These are phyloP conservation scores for Crenuchus spilurus DNA, from an alignment of 2,797 vertebrate species.

Conservation along the genomic window DNA sequence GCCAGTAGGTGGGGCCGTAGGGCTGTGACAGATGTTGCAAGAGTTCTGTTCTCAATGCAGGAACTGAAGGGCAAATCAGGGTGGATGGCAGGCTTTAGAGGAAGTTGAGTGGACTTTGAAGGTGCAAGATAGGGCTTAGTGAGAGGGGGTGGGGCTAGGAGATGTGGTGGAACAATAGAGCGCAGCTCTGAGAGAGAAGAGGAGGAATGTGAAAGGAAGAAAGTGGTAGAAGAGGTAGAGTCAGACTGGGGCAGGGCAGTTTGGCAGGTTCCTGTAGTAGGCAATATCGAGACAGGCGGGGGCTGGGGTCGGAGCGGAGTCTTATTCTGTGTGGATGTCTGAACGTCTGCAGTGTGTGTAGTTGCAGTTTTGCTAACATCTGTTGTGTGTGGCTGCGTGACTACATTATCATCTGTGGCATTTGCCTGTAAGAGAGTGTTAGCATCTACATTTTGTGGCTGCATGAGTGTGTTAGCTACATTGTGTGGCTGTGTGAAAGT, in stretches of 20 bases:
- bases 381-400: conserved; percentile 60
- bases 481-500: neutral
- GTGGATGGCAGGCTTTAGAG: conserved; percentile 74
- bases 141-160: conserved; percentile 63
- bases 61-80: conserved; percentile 74
- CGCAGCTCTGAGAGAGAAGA: conserved; percentile 80
- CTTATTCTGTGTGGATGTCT: neutral
- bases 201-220: neutral
- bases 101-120: conserved; percentile 64
- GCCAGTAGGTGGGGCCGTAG: neutral
- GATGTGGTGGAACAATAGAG: conserved; percentile 71
- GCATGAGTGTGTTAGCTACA: neutral
- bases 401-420: conserved; percentile 35
- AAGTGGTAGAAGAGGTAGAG: neutral
- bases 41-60: conserved; percentile 52
- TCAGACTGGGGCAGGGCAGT: neutral
- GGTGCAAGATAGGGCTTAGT: conserved; percentile 70
- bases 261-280: neutral
- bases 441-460: neutral
- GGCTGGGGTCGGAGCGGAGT: neutral
- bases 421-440: neutral
- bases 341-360: neutral
- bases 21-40: neutral
- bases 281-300: neutral
- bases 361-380: neutral